Evolutionary conservation across 2,797 vertebrate genomes (phyloP).

Genomic region (Pseudotriccus pelzelni): DNA sequence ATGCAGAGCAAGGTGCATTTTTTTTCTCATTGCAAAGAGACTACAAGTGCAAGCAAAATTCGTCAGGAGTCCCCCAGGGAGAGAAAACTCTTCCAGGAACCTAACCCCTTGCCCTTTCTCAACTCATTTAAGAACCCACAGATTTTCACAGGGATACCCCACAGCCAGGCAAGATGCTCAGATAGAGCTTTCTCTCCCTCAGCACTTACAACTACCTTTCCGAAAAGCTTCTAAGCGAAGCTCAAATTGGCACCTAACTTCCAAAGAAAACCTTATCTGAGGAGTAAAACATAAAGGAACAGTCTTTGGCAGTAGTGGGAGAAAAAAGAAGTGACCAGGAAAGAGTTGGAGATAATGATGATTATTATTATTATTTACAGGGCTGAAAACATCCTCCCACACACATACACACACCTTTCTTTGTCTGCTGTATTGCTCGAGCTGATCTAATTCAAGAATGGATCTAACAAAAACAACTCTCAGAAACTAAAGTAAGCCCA

Average conservation of each 20-base stretch:
- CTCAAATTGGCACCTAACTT: background rate
- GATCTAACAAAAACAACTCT: background rate
- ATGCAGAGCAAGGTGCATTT: background rate
- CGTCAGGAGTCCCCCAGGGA: background rate
- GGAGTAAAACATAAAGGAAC: background rate
- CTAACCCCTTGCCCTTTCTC: background rate
- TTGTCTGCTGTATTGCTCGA: background rate
- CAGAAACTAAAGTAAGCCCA: background rate
- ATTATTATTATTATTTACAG: background rate
- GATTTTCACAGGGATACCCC: background rate
- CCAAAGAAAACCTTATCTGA: background rate
- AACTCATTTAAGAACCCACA: background rate
- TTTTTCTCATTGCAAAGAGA: background rate
- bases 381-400: background rate
- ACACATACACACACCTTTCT: background rate
- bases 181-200: background rate
- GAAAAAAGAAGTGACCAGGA: background rate
- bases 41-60: background rate
- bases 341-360: background rate
- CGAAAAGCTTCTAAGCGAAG: background rate
- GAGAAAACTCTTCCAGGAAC: slow-evolving; percentile 27
- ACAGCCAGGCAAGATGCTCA: background rate
- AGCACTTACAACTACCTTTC: background rate
- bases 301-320: background rate
- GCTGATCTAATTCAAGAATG: background rate